These are phyloP conservation scores for Hippocampus guttulatus DNA, from an alignment of 2,113 vertebrate species.

Conservation along the genomic window DNA sequence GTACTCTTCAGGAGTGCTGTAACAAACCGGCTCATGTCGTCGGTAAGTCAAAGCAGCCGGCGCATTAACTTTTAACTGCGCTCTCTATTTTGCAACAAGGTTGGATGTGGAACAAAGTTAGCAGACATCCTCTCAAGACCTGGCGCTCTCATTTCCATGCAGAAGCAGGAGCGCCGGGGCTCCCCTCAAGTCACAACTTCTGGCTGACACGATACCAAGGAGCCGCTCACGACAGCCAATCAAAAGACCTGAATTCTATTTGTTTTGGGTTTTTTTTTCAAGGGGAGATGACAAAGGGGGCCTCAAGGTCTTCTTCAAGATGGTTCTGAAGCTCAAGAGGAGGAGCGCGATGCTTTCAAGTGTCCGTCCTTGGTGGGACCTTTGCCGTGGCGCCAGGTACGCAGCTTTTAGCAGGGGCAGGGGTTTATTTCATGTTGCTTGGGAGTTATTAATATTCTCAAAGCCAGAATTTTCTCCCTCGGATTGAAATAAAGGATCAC, in stretches of 20 bases:
- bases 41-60: constrained; percentile 28
- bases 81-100: constrained; percentile 61
- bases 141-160: constrained; percentile 66
- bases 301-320: constrained; percentile 92
- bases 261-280: constrained; percentile 90
- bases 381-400: constrained; percentile 90
- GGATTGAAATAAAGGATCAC: constrained; percentile 80
- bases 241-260: constrained; percentile 81
- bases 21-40: constrained; percentile 48
- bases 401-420: constrained; percentile 58
- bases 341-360: constrained; percentile 70
- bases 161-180: constrained; percentile 53
- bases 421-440: constrained; percentile 26
- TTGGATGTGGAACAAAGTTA: constrained; percentile 60
- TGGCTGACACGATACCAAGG: constrained; percentile 60
- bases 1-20: constrained; percentile 52
- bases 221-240: constrained; percentile 66
- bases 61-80: constrained; percentile 61
- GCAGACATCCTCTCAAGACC: constrained; percentile 71
- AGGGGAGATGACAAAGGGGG: constrained; percentile 93
- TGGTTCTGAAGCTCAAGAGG: constrained; percentile 80
- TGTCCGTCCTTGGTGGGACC: constrained; percentile 87
- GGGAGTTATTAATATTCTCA: constrained; percentile 78
- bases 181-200: constrained; percentile 69
- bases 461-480: constrained; percentile 71